Evolutionary conservation across 2,797 vertebrate species (phyloP).

Genomic region (Helicolenus hilgendorfi): DNA sequence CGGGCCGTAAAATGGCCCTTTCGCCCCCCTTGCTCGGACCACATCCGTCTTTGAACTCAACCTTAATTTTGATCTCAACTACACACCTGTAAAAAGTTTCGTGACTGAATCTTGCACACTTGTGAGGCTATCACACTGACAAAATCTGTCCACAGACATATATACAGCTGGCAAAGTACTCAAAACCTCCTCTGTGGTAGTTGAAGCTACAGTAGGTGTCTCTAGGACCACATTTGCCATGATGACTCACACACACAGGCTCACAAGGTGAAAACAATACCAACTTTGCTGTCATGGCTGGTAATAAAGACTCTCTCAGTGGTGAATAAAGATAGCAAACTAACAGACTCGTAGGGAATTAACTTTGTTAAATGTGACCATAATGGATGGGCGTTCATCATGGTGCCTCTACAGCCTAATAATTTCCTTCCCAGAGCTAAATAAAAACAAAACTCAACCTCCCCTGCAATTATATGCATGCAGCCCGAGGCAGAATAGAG

Average conservation of each 20-base stretch:
- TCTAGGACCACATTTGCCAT: neutral
- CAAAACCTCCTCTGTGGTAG: neutral
- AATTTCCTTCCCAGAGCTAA: neutral
- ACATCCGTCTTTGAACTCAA: no score
- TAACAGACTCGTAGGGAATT: neutral
- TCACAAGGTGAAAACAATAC: neutral
- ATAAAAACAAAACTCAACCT: constrained; percentile 11
- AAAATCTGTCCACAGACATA: no score
- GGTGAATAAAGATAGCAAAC: neutral
- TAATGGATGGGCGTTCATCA: neutral
- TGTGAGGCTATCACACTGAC: no score
- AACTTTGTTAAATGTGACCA: neutral
- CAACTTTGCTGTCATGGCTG: neutral
- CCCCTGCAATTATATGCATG: neutral
- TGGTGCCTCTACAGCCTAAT: neutral
- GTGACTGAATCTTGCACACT: no score
- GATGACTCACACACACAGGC: neutral
- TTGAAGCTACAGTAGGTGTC: neutral
- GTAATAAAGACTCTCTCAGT: neutral
- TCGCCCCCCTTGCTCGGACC: no score
- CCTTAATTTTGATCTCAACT: no score
- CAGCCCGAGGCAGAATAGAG: neutral
- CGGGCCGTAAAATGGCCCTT: no score
- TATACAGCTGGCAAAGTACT: neutral
- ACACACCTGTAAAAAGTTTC: no score